Base-by-base conservation (phyloP, 2,888 invertebrate species). In the Ligdia adustata region DNA sequence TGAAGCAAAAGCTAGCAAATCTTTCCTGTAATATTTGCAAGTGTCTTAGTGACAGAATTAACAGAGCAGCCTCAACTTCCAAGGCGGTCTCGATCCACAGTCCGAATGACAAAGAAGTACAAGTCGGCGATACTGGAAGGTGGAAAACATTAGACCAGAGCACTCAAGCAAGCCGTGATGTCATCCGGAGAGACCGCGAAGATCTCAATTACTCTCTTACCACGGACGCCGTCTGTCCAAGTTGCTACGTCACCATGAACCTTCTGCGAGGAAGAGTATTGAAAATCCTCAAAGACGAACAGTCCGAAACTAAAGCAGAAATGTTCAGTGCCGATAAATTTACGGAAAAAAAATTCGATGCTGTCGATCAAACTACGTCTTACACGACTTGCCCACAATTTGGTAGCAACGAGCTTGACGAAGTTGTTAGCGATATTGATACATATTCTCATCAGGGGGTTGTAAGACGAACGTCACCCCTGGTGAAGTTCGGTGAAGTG, bases 221-320 rank as follows among this genome's bases (percentile, higher is more conserved):
- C 0, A 69, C 64, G 27, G 59, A 69, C 38, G 34, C 53, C 1
- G 54, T 68, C 4, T 84, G 82, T 37, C 75, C 81, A 1, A 71
- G 71, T 6, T 83, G 82, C 47, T 69, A 64, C 18, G 48, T 75
- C 34, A 71, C 74, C 5, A 53, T 74, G 41, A 72, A 62, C 46
- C 39, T 78, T 9, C 47, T 80, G 29, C 62, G 66, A 14, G 64
- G 60, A 20, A 22, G n/a, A 22, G 34, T 56, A 1, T 48, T 64
- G 1, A 78, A 57, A 55, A 41, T 78, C 29, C 57, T 76, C 9
- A 84, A 84, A 70, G 86, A 86, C 35, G 76, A 75, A 48, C 77
- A 75, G 44, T 62, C 66, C 0, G 80, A 75, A 66, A 76, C 74
- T 0, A 64, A 54, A 7, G 24, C 54, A 0, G 50, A 62, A 16